These are phyloP conservation scores for Sphaerodactylus townsendi DNA, from an alignment of 2,113 vertebrate genomes.

Conservation along the genomic window DNA sequence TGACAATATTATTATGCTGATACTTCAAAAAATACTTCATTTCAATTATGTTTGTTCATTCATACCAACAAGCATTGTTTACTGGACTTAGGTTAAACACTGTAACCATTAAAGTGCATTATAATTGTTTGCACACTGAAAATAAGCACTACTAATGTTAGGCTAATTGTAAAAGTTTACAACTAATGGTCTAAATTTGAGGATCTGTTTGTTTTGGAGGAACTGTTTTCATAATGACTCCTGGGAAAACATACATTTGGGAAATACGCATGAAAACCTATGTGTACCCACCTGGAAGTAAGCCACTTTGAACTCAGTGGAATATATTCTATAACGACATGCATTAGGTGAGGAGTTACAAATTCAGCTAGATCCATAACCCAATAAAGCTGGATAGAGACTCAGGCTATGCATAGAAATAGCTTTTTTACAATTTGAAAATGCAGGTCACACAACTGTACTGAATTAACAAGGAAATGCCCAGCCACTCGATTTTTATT, in stretches of 20 bases:
- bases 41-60: neutral
- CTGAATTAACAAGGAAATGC: neutral
- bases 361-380: neutral
- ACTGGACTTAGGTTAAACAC: neutral
- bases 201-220: neutral
- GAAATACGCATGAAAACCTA: neutral
- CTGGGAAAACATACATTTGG: neutral
- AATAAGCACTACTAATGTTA: neutral
- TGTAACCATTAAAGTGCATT: neutral
- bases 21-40: slow-evolving; percentile 21
- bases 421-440: neutral
- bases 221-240: neutral
- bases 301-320: neutral
- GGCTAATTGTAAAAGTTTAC: too few relatives aligned
- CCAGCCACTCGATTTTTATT: neutral
- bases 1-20: slow-evolving; percentile 37
- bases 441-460: neutral
- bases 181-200: neutral
- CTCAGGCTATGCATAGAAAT: neutral
- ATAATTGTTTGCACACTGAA: neutral
- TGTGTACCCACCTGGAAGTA: neutral
- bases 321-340: neutral
- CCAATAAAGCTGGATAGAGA: neutral
- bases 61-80: slow-evolving; percentile 19
- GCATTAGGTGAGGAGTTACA: neutral